Evolutionary conservation across 2,113 vertebrate genomes (phyloP).

Genomic region (Mustelus asterias): DNA sequence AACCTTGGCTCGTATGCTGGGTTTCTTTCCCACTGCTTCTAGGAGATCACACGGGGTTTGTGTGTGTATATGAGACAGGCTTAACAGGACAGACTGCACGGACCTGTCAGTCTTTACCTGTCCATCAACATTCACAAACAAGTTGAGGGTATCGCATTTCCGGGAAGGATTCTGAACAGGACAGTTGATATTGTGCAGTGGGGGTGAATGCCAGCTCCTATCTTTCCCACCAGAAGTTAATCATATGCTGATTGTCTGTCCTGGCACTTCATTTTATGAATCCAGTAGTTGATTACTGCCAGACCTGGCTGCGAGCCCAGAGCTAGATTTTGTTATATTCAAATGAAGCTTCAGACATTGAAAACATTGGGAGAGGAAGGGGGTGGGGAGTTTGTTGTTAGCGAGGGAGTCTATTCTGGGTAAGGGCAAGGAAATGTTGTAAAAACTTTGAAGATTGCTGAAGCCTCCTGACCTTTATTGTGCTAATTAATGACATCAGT

Average conservation of each 20-base stretch:
- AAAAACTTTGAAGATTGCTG: background rate
- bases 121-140: background rate
- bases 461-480: background rate
- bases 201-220: background rate
- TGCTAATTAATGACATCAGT: constrained; percentile 9
- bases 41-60: background rate
- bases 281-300: background rate
- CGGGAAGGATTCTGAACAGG: background rate
- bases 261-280: background rate
- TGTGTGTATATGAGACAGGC: background rate
- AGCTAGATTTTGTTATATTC: background rate
- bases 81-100: background rate
- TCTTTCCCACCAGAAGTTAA: background rate
- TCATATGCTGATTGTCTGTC: background rate
- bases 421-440: constrained; percentile 12
- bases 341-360: background rate
- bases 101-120: background rate
- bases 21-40: too few relatives aligned
- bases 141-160: background rate
- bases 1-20: background rate
- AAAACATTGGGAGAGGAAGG: background rate
- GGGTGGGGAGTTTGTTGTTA: background rate
- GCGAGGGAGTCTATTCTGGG: background rate
- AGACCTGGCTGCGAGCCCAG: background rate
- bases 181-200: background rate